Evolutionary conservation across 2,888 invertebrate genomes (phyloP), one percentile per base, ranked within the genome.

Genomic region (Neoascia interrupta): DNA sequence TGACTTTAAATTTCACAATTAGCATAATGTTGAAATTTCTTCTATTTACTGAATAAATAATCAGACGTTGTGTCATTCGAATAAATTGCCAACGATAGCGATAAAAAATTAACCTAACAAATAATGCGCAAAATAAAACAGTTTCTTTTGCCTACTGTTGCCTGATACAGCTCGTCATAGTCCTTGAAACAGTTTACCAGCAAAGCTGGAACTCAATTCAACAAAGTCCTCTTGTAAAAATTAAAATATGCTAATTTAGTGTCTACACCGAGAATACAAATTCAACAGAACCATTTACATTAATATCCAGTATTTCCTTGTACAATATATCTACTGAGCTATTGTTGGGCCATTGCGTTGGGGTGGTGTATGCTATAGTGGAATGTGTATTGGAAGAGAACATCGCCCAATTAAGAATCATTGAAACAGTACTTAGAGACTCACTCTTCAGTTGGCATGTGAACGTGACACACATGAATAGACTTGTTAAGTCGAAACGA

Each of bases 11-110:
- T 21, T 75, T 23, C 34, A 51, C 70, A 76, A 76, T 76, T 70
- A 76, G 53, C 70, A 76, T 72, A 75, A 75, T 75, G 69, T 49
- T 4, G 28, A 53, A 53, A 45, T 64, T 45, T 63, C 51, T 64
- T 72, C 58, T 72, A 45, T 76, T 72, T 45, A 60, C 72, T 53
- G 53, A 64, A 72, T 64, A 76, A 76, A 70, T 56, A 76, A 51
- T 60, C 64, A 64, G 56, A 45, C 45, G 31, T 70, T 64, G 31
- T 72, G 45, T 66, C 70, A 54, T 47, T 72, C 23, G 53, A 64
- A 72, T 76, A 70, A 64, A 72, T 76, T 76, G 58, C 76, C 45
- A 60, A 58, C 16, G 76, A 64, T 72, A 76, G 70, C 70, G 53
- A 56, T 53, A 60, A 64, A 68, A 76, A 69, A 70, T 70, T 64